Evolutionary conservation across 2,797 vertebrate species (phyloP).

Genomic region (Fringilla coelebs): DNA sequence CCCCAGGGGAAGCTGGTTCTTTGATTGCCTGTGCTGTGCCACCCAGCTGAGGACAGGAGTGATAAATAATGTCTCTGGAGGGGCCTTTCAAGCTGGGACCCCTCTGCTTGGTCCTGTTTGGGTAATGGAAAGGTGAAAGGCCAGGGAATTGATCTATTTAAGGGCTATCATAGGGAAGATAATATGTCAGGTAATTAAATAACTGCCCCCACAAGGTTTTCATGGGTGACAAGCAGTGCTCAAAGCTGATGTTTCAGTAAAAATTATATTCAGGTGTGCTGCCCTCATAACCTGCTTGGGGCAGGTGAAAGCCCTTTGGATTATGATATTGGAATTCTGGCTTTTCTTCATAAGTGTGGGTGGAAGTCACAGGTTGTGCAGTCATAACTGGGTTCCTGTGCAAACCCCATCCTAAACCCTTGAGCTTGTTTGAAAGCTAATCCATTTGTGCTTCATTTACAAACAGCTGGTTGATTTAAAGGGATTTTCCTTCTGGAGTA

Average conservation of each 20-base stretch:
- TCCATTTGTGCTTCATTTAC: constrained; percentile 48
- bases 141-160: neutral
- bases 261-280: neutral
- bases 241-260: neutral
- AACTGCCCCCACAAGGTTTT: neutral
- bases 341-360: neutral
- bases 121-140: constrained; percentile 1
- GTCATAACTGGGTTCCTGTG: neutral
- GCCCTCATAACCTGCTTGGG: neutral
- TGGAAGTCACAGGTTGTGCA: rapidly evolving
- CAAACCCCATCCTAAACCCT: neutral
- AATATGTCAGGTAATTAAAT: constrained; percentile 19
- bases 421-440: constrained; percentile 41
- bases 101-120: neutral
- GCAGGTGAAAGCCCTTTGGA: neutral
- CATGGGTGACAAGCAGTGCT: neutral
- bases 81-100: neutral
- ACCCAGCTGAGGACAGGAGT: neutral
- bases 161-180: neutral
- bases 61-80: neutral
- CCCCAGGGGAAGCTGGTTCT: neutral
- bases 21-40: neutral
- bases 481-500: constrained; percentile 23
- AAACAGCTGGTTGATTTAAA: constrained; percentile 58
- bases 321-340: neutral